Evolutionary conservation across 2,113 vertebrate species (phyloP).

Genomic region (Gasterosteus nipponicus): DNA sequence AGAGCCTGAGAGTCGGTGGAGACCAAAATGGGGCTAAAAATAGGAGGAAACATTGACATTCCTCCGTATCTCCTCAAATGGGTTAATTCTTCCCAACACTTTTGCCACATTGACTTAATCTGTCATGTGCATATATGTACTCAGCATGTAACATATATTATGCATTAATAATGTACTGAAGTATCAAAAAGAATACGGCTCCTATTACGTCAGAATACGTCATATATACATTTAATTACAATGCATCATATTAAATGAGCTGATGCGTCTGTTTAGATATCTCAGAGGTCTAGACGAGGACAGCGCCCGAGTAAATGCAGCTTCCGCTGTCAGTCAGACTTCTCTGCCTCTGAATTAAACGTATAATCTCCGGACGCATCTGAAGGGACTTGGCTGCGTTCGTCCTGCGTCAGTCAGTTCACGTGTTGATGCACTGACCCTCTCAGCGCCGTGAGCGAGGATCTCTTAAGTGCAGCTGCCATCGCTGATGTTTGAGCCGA

Average conservation of each 20-base stretch:
- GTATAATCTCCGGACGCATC: conserved; percentile 13
- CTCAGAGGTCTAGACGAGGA: not conserved
- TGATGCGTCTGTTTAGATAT: not conserved
- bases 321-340: conserved; percentile 14
- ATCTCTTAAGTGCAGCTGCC: conserved; percentile 52
- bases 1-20: conserved; percentile 8
- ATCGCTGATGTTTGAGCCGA: conserved; percentile 41
- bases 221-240: not conserved
- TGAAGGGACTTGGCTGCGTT: conserved; percentile 27
- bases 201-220: not conserved
- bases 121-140: not conserved
- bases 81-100: not conserved
- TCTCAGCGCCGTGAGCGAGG: conserved; percentile 28
- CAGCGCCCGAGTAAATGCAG: conserved; percentile 8
- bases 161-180: not conserved
- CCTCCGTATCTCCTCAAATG: not conserved
- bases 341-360: conserved; percentile 27
- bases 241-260: not conserved
- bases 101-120: not conserved
- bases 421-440: conserved; percentile 47
- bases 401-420: conserved; percentile 40
- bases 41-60: not conserved
- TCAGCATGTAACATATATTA: too few relatives aligned
- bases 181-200: not conserved
- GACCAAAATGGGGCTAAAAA: conserved; percentile 13